Evolutionary conservation across 1,140 invertebrate species (phyloP).

Genomic region (Theocolax elegans): DNA sequence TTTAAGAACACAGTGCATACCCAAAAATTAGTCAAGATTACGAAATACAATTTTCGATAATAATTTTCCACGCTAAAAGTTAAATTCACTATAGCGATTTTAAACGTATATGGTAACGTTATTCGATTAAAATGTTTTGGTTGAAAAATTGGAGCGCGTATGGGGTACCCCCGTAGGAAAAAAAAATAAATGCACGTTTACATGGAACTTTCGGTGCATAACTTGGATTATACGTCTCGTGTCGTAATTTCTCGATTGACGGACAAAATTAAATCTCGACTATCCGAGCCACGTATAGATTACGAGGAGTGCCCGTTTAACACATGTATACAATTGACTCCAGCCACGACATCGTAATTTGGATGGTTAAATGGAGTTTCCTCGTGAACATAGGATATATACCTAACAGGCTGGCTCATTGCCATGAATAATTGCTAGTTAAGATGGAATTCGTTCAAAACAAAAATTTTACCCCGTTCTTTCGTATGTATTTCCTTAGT

Average conservation of each 20-base stretch:
- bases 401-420: slow-evolving; percentile 21
- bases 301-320: neutral
- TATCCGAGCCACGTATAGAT: no score
- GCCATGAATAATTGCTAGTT: slow-evolving; percentile 12
- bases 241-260: neutral
- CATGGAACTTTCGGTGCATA: neutral
- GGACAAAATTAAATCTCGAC: neutral
- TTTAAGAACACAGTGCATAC: no score
- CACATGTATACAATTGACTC: slow-evolving; percentile 1
- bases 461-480: no score
- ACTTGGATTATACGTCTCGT: slow-evolving; percentile 5
- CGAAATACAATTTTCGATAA: no score
- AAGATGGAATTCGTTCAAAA: slow-evolving; percentile 5
- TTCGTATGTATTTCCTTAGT: no score
- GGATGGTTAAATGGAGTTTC: slow-evolving; percentile 3
- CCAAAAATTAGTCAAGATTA: no score
- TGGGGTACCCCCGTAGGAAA: neutral
- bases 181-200: no score
- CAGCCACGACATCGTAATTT: slow-evolving; percentile 12
- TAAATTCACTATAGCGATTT: neutral
- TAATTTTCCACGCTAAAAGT: no score
- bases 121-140: neutral
- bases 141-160: neutral
- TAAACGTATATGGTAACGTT: neutral
- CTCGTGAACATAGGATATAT: slow-evolving; percentile 12